A percentile compares a stretch with the other conserved stretches of the same genome.
These are phyloP conservation scores for Cephalopachus bancanus DNA, from an alignment of 2,797 vertebrate genomes.

Conservation along the genomic window DNA sequence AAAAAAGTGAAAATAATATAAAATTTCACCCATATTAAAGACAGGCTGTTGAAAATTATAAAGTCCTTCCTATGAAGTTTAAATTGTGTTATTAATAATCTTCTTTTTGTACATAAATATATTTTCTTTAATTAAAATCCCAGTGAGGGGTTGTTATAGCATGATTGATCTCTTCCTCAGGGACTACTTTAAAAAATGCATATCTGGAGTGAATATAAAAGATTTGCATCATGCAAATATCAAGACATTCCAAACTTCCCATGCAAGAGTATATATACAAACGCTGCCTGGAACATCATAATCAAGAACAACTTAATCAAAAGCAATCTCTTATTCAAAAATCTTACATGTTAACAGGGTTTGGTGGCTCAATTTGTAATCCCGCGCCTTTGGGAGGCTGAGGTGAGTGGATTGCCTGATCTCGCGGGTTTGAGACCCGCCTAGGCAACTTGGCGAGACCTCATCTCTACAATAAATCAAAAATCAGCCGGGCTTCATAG, in stretches of 20 bases:
- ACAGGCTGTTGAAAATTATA: conserved; percentile 56
- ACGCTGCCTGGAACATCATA: neutral
- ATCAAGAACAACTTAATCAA: neutral
- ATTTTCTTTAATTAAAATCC: conserved; percentile 75
- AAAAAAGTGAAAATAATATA: conserved; percentile 20
- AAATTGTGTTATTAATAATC: conserved; percentile 40
- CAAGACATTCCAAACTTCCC: neutral
- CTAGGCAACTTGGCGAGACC: too few species aligned
- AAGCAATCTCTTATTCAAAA: neutral
- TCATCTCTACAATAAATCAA: too few species aligned
- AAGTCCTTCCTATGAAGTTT: conserved; percentile 28
- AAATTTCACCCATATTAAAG: neutral
- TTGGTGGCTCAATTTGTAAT: too few species aligned
- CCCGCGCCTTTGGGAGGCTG: too few species aligned
- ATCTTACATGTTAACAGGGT: neutral
- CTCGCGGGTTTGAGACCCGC: too few species aligned
- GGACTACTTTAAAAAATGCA: conserved; percentile 23
- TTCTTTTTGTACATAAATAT: conserved; percentile 31
- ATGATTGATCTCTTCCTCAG: neutral
- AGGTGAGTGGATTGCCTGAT: too few species aligned
- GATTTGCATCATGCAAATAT: neutral
- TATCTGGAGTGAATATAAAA: neutral
- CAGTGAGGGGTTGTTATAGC: neutral
- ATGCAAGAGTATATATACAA: neutral
- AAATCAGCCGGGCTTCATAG: too few species aligned